Conservation (phyloP, 37 sponge, comb jelly and placozoan species). For the Haliclona indistincta region DNA sequence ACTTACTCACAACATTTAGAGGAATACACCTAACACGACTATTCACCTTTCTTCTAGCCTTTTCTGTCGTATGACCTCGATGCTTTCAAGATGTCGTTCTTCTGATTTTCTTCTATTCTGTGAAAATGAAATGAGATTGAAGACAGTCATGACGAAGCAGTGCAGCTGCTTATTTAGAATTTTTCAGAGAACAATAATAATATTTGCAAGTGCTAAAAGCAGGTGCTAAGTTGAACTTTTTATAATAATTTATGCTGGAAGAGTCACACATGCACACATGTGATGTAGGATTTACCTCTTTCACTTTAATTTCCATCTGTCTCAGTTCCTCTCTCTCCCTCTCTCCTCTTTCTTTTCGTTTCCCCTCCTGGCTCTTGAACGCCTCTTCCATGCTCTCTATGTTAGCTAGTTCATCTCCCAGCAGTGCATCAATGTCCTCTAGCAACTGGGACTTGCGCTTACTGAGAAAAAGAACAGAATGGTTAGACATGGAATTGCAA, state of each 20-base stretch:
- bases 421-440: not conserved
- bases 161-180: no score
- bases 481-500: not conserved
- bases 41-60: no score
- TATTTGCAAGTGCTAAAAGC: no score
- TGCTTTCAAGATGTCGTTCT: no score
- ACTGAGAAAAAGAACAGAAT: not conserved
- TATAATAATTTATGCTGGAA: no score
- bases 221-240: not conserved
- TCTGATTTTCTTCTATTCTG: no score
- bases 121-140: no score
- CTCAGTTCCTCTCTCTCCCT: conserved; percentile 6
- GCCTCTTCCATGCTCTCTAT: not conserved
- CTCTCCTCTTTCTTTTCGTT: conserved; percentile 3
- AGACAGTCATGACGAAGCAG: no score
- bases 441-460: not conserved
- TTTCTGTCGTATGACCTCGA: no score
- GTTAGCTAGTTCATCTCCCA: not conserved
- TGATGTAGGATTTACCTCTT: not conserved
- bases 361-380: conserved; percentile 2
- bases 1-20: no score
- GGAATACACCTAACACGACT: no score
- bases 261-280: not conserved
- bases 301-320: not conserved
- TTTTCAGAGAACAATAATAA: no score